Base-by-base conservation (phyloP, 2,888 invertebrate genomes). In the Dryobotodes eremita region DNA sequence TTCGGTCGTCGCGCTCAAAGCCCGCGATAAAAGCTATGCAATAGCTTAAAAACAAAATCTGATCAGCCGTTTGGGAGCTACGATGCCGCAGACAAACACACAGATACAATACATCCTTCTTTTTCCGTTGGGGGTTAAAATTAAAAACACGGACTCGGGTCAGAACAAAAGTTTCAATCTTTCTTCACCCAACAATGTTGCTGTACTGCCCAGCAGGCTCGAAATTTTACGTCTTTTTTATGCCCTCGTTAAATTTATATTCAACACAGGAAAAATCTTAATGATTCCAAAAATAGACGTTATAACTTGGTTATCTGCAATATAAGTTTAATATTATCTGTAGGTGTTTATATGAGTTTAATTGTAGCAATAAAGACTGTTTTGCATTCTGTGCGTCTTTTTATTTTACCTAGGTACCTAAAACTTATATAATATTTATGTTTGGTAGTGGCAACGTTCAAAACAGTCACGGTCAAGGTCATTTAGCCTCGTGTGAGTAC, bases 401-500 rank as follows among this genome's bases (percentile, higher is more conserved):
- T 68, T 66, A 69, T 69, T 69, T 59, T 42, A 71, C 71, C n/a
- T 17, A 68, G 23, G 26, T 48, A 72, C 65, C 70, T 48, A n/a
- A 57, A 59, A 61, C 64, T 79, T 72, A 72, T 42, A 23, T 66
- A 75, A 31, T n/a, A 17, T 23, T 2, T 48, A 55, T 57, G 55
- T 71, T n/a, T 36, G 15, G n/a, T 62, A 36, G 23, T 11, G 55
- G 68, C 31, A n/a, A 15, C 11, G 13, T 26, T 46, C n/a, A 55
- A 62, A 66, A 61, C 70, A 71, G 71, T 71, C 74, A 79, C 76
- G 85, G 84, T 85, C 84, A 85, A 85, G 85, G 84, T 50, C 23
- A 42, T 3, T 20, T 6, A 13, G 46, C 61, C 20, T 73, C 53
- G 66, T 84, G 53, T 59, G 46, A 61, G 23, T 68, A 46, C 7